Percentiles rank a stretch among this genome's conserved stretches.
Evolutionary conservation across 2,797 vertebrate genomes (phyloP).

Genomic region (Atherinosoma microstoma): DNA sequence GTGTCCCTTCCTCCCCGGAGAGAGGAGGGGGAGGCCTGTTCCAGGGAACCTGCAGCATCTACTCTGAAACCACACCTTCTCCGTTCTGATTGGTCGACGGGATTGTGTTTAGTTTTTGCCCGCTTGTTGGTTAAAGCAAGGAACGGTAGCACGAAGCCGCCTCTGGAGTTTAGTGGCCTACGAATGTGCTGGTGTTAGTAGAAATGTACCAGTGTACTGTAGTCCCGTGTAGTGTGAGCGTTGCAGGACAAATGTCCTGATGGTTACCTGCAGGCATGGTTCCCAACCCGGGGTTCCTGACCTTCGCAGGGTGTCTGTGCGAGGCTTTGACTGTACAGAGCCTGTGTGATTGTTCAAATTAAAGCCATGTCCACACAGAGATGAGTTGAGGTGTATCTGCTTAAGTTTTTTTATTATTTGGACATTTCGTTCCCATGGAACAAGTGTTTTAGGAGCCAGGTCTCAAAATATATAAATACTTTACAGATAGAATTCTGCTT

Average conservation of each 20-base stretch:
- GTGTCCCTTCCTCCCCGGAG: slow-evolving; percentile 64
- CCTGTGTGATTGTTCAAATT: too few relatives aligned
- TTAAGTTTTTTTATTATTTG: too few relatives aligned
- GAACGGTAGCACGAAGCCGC: neutral
- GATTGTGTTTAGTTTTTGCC: slow-evolving; percentile 12
- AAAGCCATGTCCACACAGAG: too few relatives aligned
- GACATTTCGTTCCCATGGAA: too few relatives aligned
- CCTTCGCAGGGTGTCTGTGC: too few relatives aligned
- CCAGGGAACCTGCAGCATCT: slow-evolving; percentile 28
- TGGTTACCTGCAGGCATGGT: neutral
- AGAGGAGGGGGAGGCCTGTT: slow-evolving; percentile 39
- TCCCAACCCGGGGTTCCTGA: neutral
- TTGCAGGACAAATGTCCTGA: neutral
- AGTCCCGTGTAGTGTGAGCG: neutral
- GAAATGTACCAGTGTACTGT: neutral
- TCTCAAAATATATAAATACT: too few relatives aligned
- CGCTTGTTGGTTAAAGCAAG: neutral
- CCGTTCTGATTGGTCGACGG: slow-evolving; percentile 38
- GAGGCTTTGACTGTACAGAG: too few relatives aligned
- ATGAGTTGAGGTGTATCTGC: too few relatives aligned
- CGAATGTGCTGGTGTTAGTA: slow-evolving; percentile 8
- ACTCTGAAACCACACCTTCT: slow-evolving; percentile 20
- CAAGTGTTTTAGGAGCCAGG: too few relatives aligned
- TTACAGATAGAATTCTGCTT: too few relatives aligned
- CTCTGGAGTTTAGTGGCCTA: neutral